Evolutionary conservation across 2,888 invertebrate species (phyloP), one percentile per base, ranked within the genome.

Genomic region (Scaptomyza polygonia): DNA sequence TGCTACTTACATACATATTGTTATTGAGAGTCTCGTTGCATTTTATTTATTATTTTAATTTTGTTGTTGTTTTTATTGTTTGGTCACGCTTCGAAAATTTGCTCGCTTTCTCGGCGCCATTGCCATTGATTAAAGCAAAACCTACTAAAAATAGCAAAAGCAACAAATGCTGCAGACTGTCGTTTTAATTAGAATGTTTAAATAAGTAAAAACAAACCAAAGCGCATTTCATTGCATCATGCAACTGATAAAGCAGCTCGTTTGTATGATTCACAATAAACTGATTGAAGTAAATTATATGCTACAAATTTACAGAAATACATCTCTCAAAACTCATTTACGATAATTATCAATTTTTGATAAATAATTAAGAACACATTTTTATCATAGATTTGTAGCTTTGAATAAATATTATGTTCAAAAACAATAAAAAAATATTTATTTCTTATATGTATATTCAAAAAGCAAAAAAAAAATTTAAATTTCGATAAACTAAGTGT

Each of bases 61-160:
- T 44, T 48, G 53, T 72, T 62, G 49, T 67, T 67, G 58, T 53
- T 52, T 52, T 66, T 63, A 71, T 59, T 67, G 71, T 71, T 71
- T 59, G 67, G 57, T 64, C 74, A 67, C 67, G 72, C 55, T 64
- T 29, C 54, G 29, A 55, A 27, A 51, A 54, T 56, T 45, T 27
- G 42, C 7, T 36, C 34, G 21, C 11, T 11, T n/a, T 42, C 12
- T 2, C 43, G 57, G 32, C 51, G 49, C 57, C 52, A 30, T 55
- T 43, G 47, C 34, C 62, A 52, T 34, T 58, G 65, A 57, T 72
- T 72, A 67, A 64, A 71, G 43, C 32, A 39, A 47, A 63, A 51
- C 51, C 43, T 45, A 36, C 40, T 43, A 43, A 52, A 48, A 44
- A 40, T 16, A 40, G 34, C 27, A 30, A 29, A 18, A 57, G 52